Conservation (phyloP, 2,113 vertebrate genomes). For the Rhinolophus ferrumequinum region DNA sequence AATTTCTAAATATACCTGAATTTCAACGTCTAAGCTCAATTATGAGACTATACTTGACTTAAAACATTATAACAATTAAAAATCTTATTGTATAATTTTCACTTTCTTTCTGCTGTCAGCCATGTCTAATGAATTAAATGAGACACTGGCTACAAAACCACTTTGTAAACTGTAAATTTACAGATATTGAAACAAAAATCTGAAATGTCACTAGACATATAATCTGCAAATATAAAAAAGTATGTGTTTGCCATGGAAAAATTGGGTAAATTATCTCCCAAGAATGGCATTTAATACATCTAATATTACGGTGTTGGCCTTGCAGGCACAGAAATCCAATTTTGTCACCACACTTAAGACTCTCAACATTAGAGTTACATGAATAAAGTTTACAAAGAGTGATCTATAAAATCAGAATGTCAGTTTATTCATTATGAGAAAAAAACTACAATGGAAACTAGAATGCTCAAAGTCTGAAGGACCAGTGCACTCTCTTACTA, state of each 20-base stretch:
- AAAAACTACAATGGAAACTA: background rate
- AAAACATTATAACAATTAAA: constrained; percentile 52
- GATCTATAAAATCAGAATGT: constrained; percentile 45
- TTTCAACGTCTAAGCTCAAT: background rate
- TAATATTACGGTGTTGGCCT: background rate
- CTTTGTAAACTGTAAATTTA: background rate
- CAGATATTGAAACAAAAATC: constrained; percentile 42
- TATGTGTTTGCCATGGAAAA: background rate
- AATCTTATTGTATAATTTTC: constrained; percentile 9
- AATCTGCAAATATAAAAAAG: background rate
- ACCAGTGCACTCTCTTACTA: background rate
- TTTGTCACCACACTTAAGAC: background rate
- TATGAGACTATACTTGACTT: background rate
- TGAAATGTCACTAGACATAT: background rate
- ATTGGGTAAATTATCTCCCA: background rate
- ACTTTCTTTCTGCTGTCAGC: background rate
- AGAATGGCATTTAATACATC: background rate
- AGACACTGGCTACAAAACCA: background rate
- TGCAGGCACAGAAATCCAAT: background rate
- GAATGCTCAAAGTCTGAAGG: background rate
- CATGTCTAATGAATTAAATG: background rate
- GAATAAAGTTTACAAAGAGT: constrained; percentile 1
- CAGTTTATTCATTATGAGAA: background rate
- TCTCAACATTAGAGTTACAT: background rate
- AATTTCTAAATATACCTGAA: constrained; percentile 22